These are phyloP conservation scores for Perognathus longimembris DNA, from an alignment of 2,113 vertebrate species.

Conservation along the genomic window DNA sequence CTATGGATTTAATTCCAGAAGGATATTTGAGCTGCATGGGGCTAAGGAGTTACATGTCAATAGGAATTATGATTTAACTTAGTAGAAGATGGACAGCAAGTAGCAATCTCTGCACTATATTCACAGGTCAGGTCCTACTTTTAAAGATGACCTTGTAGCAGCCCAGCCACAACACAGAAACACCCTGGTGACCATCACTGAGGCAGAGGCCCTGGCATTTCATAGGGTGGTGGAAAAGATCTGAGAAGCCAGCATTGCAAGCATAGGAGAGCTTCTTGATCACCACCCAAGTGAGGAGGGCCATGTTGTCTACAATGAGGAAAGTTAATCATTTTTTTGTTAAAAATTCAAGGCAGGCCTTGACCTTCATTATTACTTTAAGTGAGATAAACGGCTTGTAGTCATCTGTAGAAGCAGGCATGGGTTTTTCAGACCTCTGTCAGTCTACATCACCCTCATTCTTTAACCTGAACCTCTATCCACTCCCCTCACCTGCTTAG, in stretches of 20 bases:
- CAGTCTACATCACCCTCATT: background rate
- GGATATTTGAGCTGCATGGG: background rate
- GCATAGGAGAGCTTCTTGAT: background rate
- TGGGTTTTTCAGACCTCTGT: background rate
- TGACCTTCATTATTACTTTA: background rate
- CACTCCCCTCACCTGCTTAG: background rate
- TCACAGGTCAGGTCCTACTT: background rate
- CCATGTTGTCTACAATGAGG: background rate
- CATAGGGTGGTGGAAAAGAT: background rate
- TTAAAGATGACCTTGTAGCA: background rate
- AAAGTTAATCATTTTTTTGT: background rate
- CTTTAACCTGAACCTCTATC: background rate
- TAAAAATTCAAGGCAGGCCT: background rate
- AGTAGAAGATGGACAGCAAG: background rate
- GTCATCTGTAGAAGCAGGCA: background rate
- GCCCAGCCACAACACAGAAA: background rate
- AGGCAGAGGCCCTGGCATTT: background rate
- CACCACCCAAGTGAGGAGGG: background rate
- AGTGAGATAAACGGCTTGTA: background rate
- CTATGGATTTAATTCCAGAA: constrained; percentile 12
- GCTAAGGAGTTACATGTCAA: background rate
- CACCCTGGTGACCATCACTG: rapidly evolving
- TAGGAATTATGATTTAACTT: background rate
- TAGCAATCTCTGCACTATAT: background rate
- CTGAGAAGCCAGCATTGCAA: background rate